Percentiles rank a stretch among this genome's conserved stretches.
phyloP scores from a whole-genome alignment of 2,888 invertebrate species.

The Eupelmus urozonus region DNA sequence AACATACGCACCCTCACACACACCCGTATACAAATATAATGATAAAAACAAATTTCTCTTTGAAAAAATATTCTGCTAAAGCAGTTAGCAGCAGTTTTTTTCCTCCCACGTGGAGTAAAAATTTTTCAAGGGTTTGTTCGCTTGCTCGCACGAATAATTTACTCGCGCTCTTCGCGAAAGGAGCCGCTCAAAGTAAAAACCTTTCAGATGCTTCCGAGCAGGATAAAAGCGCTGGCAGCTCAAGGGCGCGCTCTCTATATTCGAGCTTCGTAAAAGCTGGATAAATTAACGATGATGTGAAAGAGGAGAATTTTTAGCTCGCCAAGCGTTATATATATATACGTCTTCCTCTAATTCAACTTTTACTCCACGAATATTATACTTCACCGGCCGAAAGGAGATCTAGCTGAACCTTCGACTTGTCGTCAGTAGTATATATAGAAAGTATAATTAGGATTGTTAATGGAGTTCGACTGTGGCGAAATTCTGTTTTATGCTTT shows the following conservation, averaged over 20 bases:
- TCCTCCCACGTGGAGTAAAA: slow-evolving; percentile 50
- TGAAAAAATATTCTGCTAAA: too few relatives aligned
- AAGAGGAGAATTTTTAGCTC: slow-evolving; percentile 9
- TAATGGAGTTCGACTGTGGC: slow-evolving; percentile 3
- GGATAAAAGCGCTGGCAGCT: slow-evolving; percentile 58
- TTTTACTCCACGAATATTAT: slow-evolving; percentile 4
- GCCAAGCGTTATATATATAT: neutral
- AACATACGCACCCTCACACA: too few relatives aligned
- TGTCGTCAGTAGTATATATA: neutral
- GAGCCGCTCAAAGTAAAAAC: slow-evolving; percentile 64
- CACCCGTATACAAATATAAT: too few relatives aligned
- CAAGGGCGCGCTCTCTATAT: slow-evolving; percentile 11
- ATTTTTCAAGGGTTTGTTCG: slow-evolving; percentile 53
- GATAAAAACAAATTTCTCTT: too few relatives aligned
- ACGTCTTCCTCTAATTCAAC: slow-evolving; percentile 6
- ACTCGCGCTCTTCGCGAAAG: slow-evolving; percentile 48
- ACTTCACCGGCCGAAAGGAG: neutral
- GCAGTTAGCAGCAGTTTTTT: too few relatives aligned
- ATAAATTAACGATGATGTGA: slow-evolving; percentile 57
- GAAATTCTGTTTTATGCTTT: neutral
- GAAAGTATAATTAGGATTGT: slow-evolving; percentile 15
- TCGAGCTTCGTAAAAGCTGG: slow-evolving; percentile 46
- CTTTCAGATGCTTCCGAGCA: slow-evolving; percentile 63
- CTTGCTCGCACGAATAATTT: slow-evolving; percentile 61
- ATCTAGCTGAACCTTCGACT: neutral